These are phyloP conservation scores for Brachionus calyciflorus DNA, from an alignment of 1,140 invertebrate species.

Conservation along the genomic window DNA sequence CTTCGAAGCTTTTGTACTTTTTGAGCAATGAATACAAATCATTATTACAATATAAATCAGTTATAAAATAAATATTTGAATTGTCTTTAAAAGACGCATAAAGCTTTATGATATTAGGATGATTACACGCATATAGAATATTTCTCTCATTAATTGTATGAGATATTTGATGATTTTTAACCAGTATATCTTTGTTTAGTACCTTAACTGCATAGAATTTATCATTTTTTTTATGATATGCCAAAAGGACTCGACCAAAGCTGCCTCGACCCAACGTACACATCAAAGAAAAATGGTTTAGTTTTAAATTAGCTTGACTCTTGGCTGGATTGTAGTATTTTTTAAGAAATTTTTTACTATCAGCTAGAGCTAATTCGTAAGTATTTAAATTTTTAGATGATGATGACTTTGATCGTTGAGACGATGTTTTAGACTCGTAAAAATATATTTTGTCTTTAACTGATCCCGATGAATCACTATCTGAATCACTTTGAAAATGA, in stretches of 20 bases:
- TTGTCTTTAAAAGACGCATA: constrained; percentile 81
- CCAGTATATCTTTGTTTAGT: constrained; percentile 22
- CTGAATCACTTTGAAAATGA: too few species aligned
- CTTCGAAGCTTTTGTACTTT: constrained; percentile 68
- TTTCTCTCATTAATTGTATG: constrained; percentile 91
- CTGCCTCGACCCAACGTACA: constrained; percentile 26
- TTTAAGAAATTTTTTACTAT: not conserved
- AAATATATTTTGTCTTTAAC: not conserved
- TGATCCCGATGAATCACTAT: not conserved
- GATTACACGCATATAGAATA: constrained; percentile 87
- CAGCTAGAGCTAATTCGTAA: not conserved
- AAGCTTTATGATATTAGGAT: constrained; percentile 87
- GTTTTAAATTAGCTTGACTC: not conserved
- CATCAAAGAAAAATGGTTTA: constrained; percentile 14
- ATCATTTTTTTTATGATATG: constrained; percentile 5
- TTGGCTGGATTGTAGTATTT: constrained; percentile 19
- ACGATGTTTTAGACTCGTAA: not conserved
- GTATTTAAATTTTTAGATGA: not conserved
- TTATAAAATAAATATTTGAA: constrained; percentile 96
- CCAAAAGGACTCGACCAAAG: constrained; percentile 41
- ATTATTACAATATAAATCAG: constrained; percentile 93
- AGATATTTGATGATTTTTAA: constrained; percentile 86
- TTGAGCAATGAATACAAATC: constrained; percentile 97
- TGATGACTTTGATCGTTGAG: not conserved
- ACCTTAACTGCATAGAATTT: constrained; percentile 45